These are phyloP conservation scores for Lipophrys pholis DNA, from an alignment of 2,113 vertebrate genomes.

Conservation along the genomic window DNA sequence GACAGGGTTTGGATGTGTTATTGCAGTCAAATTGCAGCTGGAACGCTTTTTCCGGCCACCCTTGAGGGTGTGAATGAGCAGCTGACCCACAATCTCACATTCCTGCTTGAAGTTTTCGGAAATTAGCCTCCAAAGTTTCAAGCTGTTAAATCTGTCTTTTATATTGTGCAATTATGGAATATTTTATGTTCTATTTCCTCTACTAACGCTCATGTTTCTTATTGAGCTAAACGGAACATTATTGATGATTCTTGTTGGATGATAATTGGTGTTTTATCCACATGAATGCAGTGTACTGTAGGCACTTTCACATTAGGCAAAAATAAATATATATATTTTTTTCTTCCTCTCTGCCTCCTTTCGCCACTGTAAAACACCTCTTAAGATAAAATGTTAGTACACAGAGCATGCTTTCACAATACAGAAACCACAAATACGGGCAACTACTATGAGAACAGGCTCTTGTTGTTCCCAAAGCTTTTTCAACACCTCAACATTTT, in stretches of 20 bases:
- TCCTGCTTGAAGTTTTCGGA: conserved; percentile 70
- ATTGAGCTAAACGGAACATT: neutral
- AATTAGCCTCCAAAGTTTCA: conserved; percentile 60
- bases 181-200: neutral
- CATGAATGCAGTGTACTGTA: conserved; percentile 6
- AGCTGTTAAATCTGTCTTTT: conserved; percentile 29
- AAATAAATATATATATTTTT: conserved; percentile 49
- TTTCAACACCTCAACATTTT: conserved; percentile 36
- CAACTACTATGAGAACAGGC: conserved; percentile 38
- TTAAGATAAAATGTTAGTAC: conserved; percentile 52
- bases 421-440: conserved; percentile 51
- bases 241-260: neutral
- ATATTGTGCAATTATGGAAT: neutral
- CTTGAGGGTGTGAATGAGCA: conserved; percentile 64
- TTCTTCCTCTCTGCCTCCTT: conserved; percentile 34
- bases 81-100: conserved; percentile 68
- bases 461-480: conserved; percentile 55
- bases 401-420: conserved; percentile 53
- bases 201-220: neutral
- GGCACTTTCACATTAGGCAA: conserved; percentile 28
- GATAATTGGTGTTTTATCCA: conserved; percentile 28
- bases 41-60: conserved; percentile 66
- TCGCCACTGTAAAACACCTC: conserved; percentile 62
- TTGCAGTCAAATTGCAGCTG: conserved; percentile 66
- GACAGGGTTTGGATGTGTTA: conserved; percentile 57